Evolutionary conservation across 1,140 invertebrate species (phyloP), one percentile per base, ranked within the genome.

Genomic region (Hesperophylax magnus): DNA sequence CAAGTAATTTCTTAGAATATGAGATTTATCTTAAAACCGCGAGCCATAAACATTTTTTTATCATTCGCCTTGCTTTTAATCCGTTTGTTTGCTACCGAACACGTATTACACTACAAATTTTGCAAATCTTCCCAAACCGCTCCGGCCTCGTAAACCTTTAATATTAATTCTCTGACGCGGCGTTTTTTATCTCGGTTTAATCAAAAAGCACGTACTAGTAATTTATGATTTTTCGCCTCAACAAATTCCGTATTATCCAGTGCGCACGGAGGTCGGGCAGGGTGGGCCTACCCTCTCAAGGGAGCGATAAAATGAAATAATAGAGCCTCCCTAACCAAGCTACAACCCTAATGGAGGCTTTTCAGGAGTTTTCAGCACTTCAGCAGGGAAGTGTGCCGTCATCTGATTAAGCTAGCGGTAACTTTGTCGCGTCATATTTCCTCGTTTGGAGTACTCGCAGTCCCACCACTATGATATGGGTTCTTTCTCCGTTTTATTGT

Each of bases 211-310:
- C 63, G 63, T 31, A 17, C 17, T 17, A n/a, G 22, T 65, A 65
- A 65, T 65, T 65, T 65, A 34, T 31, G 22, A 65, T 65, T 65
- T 65, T 65, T 65, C 63, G 63, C 63, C 63, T 65, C 63, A 65
- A 22, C 63, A 34, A 65, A 27, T 65, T 65, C 63, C 7, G 63
- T 65, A 65, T 61, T 61, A 34, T 24, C 61, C 24, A 17, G 18
- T n/a, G 18, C 24, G 24, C 61, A 31, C 18, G 8, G 61, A 24
- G 18, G 61, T 65, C 24, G 24, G 63, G 27, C 27, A 14, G 58
- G 58, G 58, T 20, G 58, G 58, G 58, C 3, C 58, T 18, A 22
- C 58, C 24, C 18, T 61, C 63, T 27, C 63, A 65, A 8, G 63
- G 63, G 63, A 27, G 63, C 63, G 63, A 65, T 65, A 65, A 65